Percentiles rank a stretch among this genome's conserved stretches.
Evolutionary conservation across 2,113 vertebrate genomes (phyloP).

Genomic region (Ceratotherium simum): DNA sequence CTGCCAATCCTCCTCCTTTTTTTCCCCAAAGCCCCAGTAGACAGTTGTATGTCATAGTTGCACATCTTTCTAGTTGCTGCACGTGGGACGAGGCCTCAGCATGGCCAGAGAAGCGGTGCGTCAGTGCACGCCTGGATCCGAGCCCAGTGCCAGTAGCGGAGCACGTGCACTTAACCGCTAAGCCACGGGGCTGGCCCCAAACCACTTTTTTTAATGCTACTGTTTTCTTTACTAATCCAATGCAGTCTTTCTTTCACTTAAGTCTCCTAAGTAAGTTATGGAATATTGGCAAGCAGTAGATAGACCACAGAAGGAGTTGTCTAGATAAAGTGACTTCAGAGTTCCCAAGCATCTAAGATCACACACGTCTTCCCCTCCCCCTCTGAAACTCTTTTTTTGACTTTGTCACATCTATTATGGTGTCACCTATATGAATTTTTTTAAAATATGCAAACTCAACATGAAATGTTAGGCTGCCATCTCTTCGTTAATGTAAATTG

Average conservation of each 20-base stretch:
- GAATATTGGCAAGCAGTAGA: background rate
- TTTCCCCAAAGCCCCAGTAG: too few species aligned
- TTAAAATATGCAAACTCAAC: background rate
- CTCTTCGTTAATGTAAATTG: background rate
- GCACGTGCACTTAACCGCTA: too few species aligned
- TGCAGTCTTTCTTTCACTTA: background rate
- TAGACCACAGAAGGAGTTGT: background rate
- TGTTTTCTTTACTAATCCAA: background rate
- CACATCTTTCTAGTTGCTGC: too few species aligned
- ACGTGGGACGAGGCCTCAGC: too few species aligned
- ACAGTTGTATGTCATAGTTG: too few species aligned
- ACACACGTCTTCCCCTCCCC: background rate
- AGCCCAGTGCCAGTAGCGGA: too few species aligned
- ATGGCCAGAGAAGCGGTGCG: too few species aligned
- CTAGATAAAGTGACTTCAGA: background rate
- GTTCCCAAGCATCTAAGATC: background rate
- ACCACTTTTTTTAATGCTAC: background rate
- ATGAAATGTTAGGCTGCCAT: background rate
- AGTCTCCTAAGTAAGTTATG: background rate
- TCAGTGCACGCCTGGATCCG: too few species aligned
- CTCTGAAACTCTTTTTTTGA: background rate
- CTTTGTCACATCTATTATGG: background rate
- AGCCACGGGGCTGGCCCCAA: too few species aligned
- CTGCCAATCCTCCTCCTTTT: too few species aligned
- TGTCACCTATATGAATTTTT: background rate